Evolutionary conservation across 2,113 vertebrate genomes (phyloP).

Genomic region (Oryzias curvinotus): DNA sequence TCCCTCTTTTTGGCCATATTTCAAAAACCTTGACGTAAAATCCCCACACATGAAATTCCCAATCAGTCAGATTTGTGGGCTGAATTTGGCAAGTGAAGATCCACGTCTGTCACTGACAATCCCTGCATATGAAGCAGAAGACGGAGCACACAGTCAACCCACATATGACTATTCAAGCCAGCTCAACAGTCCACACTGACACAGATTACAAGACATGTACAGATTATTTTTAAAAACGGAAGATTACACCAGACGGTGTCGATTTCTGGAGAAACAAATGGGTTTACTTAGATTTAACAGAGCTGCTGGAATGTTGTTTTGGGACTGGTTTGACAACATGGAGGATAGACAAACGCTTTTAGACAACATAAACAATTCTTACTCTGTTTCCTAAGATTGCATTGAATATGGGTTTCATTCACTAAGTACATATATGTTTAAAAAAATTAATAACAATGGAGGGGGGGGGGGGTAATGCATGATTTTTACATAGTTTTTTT

Average conservation of each 20-base stretch:
- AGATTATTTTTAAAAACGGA: not conserved
- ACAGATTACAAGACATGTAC: constrained; percentile 12
- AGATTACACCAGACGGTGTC: constrained; percentile 3
- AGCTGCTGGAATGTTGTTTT: constrained; percentile 12
- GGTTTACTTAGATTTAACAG: not conserved
- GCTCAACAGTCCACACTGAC: constrained; percentile 1
- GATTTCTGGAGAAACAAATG: constrained; percentile 13
- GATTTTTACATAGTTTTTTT: too few relatives aligned
- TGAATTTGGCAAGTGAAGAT: constrained; percentile 9
- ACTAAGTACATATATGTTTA: too few relatives aligned
- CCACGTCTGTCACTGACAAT: constrained; percentile 17
- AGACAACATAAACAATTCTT: constrained; percentile 1
- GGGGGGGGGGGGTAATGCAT: too few relatives aligned
- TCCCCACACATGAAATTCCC: constrained; percentile 3
- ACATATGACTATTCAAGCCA: constrained; percentile 19
- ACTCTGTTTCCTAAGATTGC: not conserved
- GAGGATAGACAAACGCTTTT: not conserved
- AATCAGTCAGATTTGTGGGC: constrained; percentile 9
- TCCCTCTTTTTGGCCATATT: constrained; percentile 7
- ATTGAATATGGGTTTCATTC: too few relatives aligned
- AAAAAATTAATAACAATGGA: too few relatives aligned
- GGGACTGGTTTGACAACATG: not conserved
- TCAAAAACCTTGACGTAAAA: constrained; percentile 5
- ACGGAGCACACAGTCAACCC: constrained; percentile 19
- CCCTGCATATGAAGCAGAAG: constrained; percentile 8